phyloP scores from a whole-genome alignment of 2,888 invertebrate genomes.

The Labia minor region DNA sequence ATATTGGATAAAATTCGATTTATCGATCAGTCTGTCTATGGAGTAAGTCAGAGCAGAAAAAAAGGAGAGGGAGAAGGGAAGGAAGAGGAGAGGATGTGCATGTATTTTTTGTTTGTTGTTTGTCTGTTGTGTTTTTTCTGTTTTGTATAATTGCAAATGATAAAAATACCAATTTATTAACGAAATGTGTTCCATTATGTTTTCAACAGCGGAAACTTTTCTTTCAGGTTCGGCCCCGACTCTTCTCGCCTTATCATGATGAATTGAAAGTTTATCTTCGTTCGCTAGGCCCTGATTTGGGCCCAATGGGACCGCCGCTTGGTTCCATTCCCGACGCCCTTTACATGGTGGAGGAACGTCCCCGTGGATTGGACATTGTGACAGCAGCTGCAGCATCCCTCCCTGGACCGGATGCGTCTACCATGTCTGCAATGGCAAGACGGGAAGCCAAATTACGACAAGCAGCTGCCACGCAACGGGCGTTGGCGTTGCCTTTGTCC shows the following conservation, averaged over 20 bases:
- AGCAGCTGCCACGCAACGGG: constrained; percentile 67
- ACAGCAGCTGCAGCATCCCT: constrained; percentile 39
- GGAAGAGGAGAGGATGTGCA: too few species aligned
- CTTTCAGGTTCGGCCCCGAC: constrained; percentile 59
- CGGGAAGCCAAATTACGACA: constrained; percentile 73
- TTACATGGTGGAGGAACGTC: constrained; percentile 69
- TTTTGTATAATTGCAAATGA: neutral
- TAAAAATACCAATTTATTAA: neutral
- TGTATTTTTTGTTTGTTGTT: too few species aligned
- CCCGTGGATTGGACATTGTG: constrained; percentile 50
- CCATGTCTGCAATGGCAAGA: constrained; percentile 68
- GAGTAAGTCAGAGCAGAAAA: too few species aligned
- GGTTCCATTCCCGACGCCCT: constrained; percentile 80
- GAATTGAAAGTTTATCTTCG: constrained; percentile 77
- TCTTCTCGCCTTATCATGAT: constrained; percentile 91
- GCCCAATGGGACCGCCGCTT: constrained; percentile 38
- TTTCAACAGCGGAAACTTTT: constrained; percentile 5
- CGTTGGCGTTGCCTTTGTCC: constrained; percentile 60
- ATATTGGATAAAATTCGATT: too few species aligned
- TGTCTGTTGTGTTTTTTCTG: neutral
- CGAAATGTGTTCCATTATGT: neutral
- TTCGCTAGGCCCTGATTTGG: constrained; percentile 57
- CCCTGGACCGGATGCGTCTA: constrained; percentile 53
- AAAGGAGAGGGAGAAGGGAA: too few species aligned
- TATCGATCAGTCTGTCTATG: too few species aligned